Percentiles rank a stretch among this genome's conserved stretches.
Evolutionary conservation across 2,113 vertebrate species (phyloP).

Genomic region (Xerus inauris): DNA sequence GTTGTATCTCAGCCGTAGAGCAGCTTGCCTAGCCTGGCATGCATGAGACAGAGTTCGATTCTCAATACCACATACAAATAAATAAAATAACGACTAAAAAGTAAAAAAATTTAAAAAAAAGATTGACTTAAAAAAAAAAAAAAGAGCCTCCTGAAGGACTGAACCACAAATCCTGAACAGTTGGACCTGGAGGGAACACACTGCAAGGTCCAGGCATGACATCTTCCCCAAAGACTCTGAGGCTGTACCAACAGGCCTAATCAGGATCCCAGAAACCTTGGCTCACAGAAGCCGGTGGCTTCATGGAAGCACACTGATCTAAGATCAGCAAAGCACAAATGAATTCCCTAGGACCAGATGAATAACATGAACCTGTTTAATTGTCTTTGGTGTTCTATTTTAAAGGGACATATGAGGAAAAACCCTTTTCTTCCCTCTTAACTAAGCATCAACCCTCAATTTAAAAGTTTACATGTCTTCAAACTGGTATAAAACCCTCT

Average conservation of each 20-base stretch:
- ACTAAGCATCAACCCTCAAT: neutral
- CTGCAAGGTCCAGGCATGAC: fast-evolving
- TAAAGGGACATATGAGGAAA: neutral
- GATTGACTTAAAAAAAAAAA: too few relatives aligned
- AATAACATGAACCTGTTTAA: neutral
- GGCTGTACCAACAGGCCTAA: fast-evolving
- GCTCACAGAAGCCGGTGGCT: neutral
- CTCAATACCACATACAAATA: too few relatives aligned
- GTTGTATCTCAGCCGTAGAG: too few relatives aligned
- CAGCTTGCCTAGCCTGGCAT: too few relatives aligned
- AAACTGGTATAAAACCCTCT: neutral
- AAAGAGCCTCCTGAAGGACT: neutral
- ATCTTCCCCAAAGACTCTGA: neutral
- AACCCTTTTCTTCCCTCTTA: neutral
- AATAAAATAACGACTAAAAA: too few relatives aligned
- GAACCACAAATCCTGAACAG: neutral
- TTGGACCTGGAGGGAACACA: neutral
- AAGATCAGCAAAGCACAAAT: neutral
- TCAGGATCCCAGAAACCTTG: neutral
- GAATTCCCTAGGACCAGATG: neutral
- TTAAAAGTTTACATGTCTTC: neutral
- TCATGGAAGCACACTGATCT: neutral
- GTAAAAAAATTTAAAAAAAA: too few relatives aligned
- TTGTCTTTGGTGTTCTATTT: neutral
- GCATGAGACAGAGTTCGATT: too few relatives aligned